Base-by-base conservation (phyloP, 1,140 invertebrate species). In the Lutraria rhynchaena region DNA sequence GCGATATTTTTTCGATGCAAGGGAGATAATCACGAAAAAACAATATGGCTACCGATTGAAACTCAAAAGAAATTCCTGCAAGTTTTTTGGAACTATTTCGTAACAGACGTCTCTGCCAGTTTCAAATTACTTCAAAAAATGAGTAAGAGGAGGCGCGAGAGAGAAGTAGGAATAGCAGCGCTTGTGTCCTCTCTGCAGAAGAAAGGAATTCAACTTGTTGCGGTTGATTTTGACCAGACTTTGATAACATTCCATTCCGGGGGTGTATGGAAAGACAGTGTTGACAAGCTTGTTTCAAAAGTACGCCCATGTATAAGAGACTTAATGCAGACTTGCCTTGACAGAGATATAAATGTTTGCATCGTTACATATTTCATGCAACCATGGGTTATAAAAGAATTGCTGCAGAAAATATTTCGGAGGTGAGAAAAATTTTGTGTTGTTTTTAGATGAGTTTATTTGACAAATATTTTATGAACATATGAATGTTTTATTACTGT, bases 151-250 rank as follows among this genome's bases (percentile, higher is more conserved):
- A 67, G 71, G 67, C 24, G 46, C 44, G 51, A 82, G 24, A 46
- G 31, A 35, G 53, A 82, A 83, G 69, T 71, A 35, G 83, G 81
- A 29, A 75, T 88, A 24, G 65, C 84, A 37, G 65, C 70, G 15
- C 83, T 89, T 69, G 83, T 88, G 15, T 55, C 55, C 7, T 61
- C 85, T 13, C 58, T 89, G 22, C 74, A 65, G 29, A 85, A 88
- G 57, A 90, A 89, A 74, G 85, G 87, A 9, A 88, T 92, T 41
- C 87, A 87, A 71, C 75, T 92, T 46, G 67, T 92, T 17, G 91
- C 91, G 4, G 60, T 92, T 17, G 91, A 92, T 84, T 92, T 92
- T 81, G 91, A 92, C 81, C 85, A 88, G 49, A 92, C 91, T 9
- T 73, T 92, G 35, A 87, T 92, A 44, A 87, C 84, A 22, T 87